These are phyloP conservation scores for Phytoseiulus persimilis DNA, from an alignment of 2,888 invertebrate species.

Conservation along the genomic window DNA sequence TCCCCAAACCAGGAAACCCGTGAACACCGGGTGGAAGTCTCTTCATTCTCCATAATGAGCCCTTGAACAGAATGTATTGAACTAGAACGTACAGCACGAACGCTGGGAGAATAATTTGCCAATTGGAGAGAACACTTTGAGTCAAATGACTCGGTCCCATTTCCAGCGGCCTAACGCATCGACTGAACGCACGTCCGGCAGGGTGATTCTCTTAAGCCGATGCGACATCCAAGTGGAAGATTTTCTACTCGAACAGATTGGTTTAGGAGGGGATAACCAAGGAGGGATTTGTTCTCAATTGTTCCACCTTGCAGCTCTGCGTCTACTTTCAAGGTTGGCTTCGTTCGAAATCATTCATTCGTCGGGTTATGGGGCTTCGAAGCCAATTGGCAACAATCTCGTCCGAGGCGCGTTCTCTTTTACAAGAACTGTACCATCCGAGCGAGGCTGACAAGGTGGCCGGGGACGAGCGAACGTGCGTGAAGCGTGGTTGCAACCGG, in stretches of 20 bases:
- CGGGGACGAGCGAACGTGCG: no score
- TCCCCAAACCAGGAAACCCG: background rate
- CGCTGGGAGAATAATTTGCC: background rate
- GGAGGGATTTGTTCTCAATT: background rate
- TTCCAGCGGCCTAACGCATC: background rate
- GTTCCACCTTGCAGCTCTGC: background rate
- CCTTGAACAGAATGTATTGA: conserved; percentile 10
- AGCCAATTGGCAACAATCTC: no score
- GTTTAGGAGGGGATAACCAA: background rate
- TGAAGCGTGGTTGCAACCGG: no score
- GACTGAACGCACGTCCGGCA: background rate
- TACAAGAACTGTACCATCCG: no score
- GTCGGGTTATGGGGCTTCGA: no score
- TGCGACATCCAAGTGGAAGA: background rate
- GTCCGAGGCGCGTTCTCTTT: no score
- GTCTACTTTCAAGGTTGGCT: no score
- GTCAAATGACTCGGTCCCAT: background rate
- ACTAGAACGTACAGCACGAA: background rate
- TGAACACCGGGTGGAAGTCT: conserved; percentile 6
- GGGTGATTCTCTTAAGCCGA: background rate
- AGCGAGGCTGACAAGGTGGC: no score
- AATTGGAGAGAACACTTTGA: background rate
- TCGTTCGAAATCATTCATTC: no score
- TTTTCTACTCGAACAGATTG: background rate
- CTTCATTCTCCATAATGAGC: background rate